phyloP scores from a whole-genome alignment of 2,113 vertebrate species.

The Esox niger region DNA sequence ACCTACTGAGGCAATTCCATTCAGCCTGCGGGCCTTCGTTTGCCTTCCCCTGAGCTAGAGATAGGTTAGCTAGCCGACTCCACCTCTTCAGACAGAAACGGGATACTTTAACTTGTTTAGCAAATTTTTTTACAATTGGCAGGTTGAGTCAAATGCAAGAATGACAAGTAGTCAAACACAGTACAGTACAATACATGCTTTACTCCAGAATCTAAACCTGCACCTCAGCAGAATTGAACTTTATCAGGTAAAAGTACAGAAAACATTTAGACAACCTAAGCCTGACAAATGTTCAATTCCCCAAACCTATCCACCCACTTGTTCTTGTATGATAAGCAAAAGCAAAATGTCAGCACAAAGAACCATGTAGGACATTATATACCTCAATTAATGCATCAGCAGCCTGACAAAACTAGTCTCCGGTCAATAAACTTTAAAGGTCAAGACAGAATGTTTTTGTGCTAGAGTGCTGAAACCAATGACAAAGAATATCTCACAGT shows the following conservation, averaged over 20 bases:
- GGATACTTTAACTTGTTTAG: too few relatives aligned
- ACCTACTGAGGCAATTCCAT: too few relatives aligned
- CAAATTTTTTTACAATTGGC: neutral
- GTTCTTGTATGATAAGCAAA: conserved; percentile 24
- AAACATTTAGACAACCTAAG: neutral
- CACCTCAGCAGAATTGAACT: neutral
- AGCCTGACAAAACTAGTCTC: conserved; percentile 46
- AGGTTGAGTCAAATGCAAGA: too few relatives aligned
- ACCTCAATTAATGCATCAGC: conserved; percentile 15
- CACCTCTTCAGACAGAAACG: too few relatives aligned
- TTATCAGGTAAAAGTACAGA: neutral
- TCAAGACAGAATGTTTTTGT: conserved; percentile 60
- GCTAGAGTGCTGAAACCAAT: conserved; percentile 50
- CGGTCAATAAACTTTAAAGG: conserved; percentile 66
- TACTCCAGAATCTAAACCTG: neutral
- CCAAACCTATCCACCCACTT: neutral
- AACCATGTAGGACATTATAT: conserved; percentile 38
- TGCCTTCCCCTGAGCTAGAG: too few relatives aligned
- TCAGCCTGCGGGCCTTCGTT: too few relatives aligned
- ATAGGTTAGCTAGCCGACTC: too few relatives aligned
- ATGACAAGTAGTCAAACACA: neutral
- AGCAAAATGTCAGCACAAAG: conserved; percentile 65
- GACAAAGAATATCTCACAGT: conserved; percentile 48
- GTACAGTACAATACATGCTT: neutral
- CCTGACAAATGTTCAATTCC: neutral